Evolutionary conservation across 92 coral and sea anemone genomes (phyloP), one percentile per base, ranked within the genome.

Genomic region (Ricordea florida): DNA sequence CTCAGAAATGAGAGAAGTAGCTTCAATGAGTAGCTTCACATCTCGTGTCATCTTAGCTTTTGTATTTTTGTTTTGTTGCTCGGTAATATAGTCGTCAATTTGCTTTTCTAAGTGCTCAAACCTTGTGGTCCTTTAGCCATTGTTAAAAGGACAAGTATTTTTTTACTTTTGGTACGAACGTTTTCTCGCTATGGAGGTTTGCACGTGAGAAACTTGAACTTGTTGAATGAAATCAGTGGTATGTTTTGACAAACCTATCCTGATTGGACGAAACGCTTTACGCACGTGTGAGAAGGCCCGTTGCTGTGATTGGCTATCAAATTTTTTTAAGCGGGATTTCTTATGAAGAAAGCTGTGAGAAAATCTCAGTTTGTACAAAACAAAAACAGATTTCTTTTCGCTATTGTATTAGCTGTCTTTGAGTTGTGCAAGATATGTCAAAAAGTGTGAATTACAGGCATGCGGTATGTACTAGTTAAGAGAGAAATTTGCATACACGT

Each of bases 251-350:
- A 31, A 57, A 37, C 29, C 45, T 4, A 27, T 50, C 6, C 58
- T 50, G 41, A 57, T 57, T 35, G 17, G 7, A 61, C 69, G 49
- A 61, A 61, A 37, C 29, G 69, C 69, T 33, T 61, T 61, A 61
- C 69, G 50, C 69, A 61, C 45, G 24, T 61, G 69, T 61, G 23
- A 61, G 23, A 35, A 61, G 36, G 69, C 69, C 50, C n/a, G 69
- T 45, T 32, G 45, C 45, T 61, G 45, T 32, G 44, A 61, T 37
- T 61, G 47, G 47, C 47, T 61, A 32, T 35, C 44, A 13, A 22
- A 37, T 31, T 32, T 61, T 61, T 61, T 37, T 28, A 32, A 33
- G 51, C 49, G 27, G 3, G 9, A 8, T 59, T 3, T 59, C 58
- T 50, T 25, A 50, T 50, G 58, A 50, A 22, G 18, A n/a, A 22